phyloP scores from a whole-genome alignment of 2,888 invertebrate genomes.

The Nasonovia ribisnigri region DNA sequence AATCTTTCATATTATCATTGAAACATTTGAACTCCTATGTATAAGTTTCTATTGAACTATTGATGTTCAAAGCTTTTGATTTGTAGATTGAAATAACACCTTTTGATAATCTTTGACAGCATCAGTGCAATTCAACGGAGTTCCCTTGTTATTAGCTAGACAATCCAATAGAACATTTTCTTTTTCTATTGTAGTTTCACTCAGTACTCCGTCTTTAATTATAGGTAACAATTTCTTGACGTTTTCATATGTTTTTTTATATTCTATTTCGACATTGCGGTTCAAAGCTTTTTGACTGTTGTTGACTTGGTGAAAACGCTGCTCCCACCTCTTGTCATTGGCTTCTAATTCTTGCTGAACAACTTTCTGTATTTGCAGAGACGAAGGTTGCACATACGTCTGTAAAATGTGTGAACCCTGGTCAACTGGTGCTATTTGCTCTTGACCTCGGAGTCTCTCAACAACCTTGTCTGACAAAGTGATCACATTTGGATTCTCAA shows the following conservation, averaged over 20 bases:
- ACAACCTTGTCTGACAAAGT: constrained; percentile 57
- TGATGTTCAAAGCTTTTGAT: constrained; percentile 34
- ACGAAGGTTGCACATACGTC: constrained; percentile 46
- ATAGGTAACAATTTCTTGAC: constrained; percentile 55
- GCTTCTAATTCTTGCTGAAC: constrained; percentile 57
- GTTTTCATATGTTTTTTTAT: constrained; percentile 39
- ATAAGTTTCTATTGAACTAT: constrained; percentile 41
- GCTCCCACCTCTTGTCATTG: constrained; percentile 58
- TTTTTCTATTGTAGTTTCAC: constrained; percentile 39
- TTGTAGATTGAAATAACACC: constrained; percentile 53
- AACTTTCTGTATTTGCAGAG: constrained; percentile 51
- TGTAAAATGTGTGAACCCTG: background rate
- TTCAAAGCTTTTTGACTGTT: constrained; percentile 29
- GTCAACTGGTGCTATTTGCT: background rate
- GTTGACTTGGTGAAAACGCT: constrained; percentile 42
- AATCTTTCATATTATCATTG: constrained; percentile 29
- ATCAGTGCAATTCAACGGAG: constrained; percentile 40
- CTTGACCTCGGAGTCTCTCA: constrained; percentile 61
- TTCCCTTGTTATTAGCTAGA: constrained; percentile 44
- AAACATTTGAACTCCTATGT: constrained; percentile 25
- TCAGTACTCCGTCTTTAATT: constrained; percentile 47
- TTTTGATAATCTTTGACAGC: constrained; percentile 55
- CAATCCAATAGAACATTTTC: constrained; percentile 51
- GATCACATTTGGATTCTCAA: constrained; percentile 60
- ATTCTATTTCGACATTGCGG: constrained; percentile 57